Evolutionary conservation across 2,797 vertebrate genomes (phyloP), one percentile per base, ranked within the genome.

Genomic region (Sebastes kiyomatsui): DNA sequence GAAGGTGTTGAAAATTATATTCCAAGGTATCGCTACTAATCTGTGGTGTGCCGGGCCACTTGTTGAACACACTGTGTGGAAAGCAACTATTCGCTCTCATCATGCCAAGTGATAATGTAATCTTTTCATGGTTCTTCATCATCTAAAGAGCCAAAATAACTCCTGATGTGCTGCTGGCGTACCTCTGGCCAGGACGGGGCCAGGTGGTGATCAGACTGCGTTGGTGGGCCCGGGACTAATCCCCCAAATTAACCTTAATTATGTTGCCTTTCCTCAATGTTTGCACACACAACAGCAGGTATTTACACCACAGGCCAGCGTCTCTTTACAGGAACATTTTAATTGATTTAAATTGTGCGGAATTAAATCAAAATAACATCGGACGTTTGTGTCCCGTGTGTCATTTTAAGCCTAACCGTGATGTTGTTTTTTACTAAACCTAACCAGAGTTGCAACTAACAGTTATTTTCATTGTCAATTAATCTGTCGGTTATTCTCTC

Each of bases 1-100:
- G 27, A 58, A 70, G 55, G 49, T 73, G 75, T 75, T 60, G n/a
- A 22, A 77, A 83, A 72, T 67, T n/a, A 49, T 2, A 78, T 58
- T 73, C 80, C 54, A 70, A 67, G 10, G 27, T 33, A 14, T 74
- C 54, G 42, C 18, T 75, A 65, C 64, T 54, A 65, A 67, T 82
- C 9, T 72, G 68, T 2, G 76, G 60, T 77, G 62, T 71, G 65
- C 52, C 13, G 18, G 23, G n/a, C 59, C 70, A 65, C 61, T 87
- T 78, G 56, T 75, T 85, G 27, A 61, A 80, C 46, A 78, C 12
- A 74, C 5, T 38, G 13, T 28, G 38, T 54, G 20, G 25, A 54
- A 83, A 69, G 33, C 2, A 7, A 2, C 27, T 7, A 14, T 5
- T 22, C n/a, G 23, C 42, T 46, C 16, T 38, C 35, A 46, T 35